Conservation (phyloP, 1,140 invertebrate genomes). For the Lamellibrachia luymesi region DNA sequence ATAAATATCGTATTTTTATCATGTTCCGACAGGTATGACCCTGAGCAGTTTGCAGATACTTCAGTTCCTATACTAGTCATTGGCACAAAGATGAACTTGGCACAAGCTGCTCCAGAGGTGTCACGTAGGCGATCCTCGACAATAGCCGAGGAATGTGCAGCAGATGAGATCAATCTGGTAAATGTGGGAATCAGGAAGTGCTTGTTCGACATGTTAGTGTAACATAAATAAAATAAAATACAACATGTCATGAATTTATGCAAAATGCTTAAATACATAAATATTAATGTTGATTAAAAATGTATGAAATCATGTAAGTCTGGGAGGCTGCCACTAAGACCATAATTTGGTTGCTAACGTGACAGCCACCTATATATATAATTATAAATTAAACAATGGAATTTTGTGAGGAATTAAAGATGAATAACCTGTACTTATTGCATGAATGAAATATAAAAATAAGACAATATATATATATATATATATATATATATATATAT, state of each 20-base stretch:
- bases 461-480: too few species aligned
- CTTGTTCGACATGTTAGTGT: too few species aligned
- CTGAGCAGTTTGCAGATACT: constrained; percentile 78
- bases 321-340: too few species aligned
- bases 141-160: constrained; percentile 86
- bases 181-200: not conserved
- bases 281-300: too few species aligned
- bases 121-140: constrained; percentile 63
- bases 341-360: too few species aligned
- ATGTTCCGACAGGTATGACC: constrained; percentile 73
- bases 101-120: constrained; percentile 63
- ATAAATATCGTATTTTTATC: not conserved
- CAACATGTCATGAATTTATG: too few species aligned
- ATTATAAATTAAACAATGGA: too few species aligned
- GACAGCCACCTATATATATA: too few species aligned
- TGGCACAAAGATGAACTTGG: constrained; percentile 87
- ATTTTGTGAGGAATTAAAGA: constrained; percentile 9
- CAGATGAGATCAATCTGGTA: constrained; percentile 87
- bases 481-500: constrained; percentile 14
- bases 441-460: too few species aligned
- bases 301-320: too few species aligned
- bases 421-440: not conserved
- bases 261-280: too few species aligned
- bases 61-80: constrained; percentile 89
- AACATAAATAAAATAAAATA: too few species aligned